Evolutionary conservation across 2,797 vertebrate species (phyloP), one percentile per base, ranked within the genome.

Genomic region (Pseudomugil tenellus): DNA sequence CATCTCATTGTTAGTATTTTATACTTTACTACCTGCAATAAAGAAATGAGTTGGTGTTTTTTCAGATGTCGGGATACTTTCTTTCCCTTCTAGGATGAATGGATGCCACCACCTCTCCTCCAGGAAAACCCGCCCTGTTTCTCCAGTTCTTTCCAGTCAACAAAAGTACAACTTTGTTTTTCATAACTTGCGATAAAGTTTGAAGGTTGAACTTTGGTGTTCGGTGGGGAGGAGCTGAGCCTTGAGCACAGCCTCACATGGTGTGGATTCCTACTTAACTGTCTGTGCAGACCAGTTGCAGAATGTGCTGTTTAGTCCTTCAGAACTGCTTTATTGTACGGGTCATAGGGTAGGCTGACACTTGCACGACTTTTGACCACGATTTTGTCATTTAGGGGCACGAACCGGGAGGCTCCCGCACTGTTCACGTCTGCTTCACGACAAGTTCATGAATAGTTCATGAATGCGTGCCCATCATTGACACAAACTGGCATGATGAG

Each of bases 131-230:
- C 39, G 3, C n/a, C 53, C 16, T 12, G 53, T 57, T 49, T 57
- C 73, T 17, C 59, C 56, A 59, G 41, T 67, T 23, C 17, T 19
- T 46, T 19, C 51, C 29, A 12, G 61, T 5, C 59, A 65, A 56
- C 62, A 59, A 9, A 88, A 86, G 82, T 80, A 86, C 28, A 68
- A 16, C 6, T 6, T 68, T 19, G 25, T 49, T 61, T 55, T 6
- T 55, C 6, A 10, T 52, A 2, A 31, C 54, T 35, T 61, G 4
- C 32, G 16, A 11, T 7, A n/a, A 4, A 7, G 8, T 60, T n/a
- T 74, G 4, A 14, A 58, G 23, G 17, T 8, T 60, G 39, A 58
- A 56, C 4, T 23, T 3, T 31, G 35, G 61, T 66, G 61, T 25
- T 29, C 3, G 29, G 16, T 1, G 32, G 63, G 63, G 34, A 3